These are phyloP conservation scores for Charanyca ferruginea DNA, from an alignment of 2,888 invertebrate species.

Conservation along the genomic window DNA sequence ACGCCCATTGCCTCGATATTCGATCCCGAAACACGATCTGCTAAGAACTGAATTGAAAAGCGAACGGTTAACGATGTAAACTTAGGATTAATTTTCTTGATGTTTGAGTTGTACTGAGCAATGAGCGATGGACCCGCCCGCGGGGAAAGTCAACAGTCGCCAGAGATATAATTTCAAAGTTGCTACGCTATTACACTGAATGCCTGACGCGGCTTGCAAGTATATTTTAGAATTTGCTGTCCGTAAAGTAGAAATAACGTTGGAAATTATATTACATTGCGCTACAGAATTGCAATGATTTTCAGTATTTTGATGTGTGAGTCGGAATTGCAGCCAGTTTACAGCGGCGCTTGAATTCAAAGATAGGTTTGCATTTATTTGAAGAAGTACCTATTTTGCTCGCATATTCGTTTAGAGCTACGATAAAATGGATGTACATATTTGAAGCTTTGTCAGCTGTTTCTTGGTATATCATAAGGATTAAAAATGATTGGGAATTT, in stretches of 20 bases:
- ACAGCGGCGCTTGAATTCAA: constrained; percentile 16
- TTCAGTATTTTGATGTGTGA: constrained; percentile 62
- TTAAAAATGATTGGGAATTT: background rate
- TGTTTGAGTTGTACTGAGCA: constrained; percentile 76
- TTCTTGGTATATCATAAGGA: background rate
- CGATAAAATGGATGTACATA: constrained; percentile 20
- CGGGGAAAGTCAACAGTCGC: constrained; percentile 72
- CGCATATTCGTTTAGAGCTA: constrained; percentile 19
- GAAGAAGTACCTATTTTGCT: constrained; percentile 29
- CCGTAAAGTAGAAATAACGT: constrained; percentile 63
- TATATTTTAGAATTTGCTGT: constrained; percentile 69
- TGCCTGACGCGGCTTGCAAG: constrained; percentile 66
- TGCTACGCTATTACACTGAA: constrained; percentile 72
- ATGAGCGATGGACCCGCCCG: constrained; percentile 76
- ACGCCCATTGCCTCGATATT: constrained; percentile 72
- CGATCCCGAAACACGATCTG: constrained; percentile 73
- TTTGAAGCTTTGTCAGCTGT: constrained; percentile 4
- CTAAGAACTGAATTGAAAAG: constrained; percentile 76
- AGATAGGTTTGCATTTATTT: constrained; percentile 51
- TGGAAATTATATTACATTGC: constrained; percentile 65
- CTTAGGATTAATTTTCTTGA: constrained; percentile 78
- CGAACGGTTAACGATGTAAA: constrained; percentile 77
- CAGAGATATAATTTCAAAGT: constrained; percentile 77
- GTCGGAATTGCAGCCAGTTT: constrained; percentile 49
- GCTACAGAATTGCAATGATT: constrained; percentile 52